These are phyloP conservation scores for Petrolisthes manimaculis DNA, from an alignment of 2,888 invertebrate species.

Conservation along the genomic window DNA sequence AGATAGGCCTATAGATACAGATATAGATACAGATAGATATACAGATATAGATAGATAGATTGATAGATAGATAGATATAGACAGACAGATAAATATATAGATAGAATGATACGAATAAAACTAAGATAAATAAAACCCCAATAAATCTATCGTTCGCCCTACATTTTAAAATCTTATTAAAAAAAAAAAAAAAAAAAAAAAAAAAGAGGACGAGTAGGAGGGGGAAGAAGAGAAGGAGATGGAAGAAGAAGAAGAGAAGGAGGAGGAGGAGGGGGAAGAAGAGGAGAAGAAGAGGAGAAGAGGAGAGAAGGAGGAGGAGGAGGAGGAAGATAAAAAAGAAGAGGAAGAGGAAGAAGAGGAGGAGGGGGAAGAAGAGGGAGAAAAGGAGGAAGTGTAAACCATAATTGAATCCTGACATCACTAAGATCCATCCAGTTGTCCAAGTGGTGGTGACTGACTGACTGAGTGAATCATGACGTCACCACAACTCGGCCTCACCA, in stretches of 20 bases:
- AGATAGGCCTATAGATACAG: not conserved
- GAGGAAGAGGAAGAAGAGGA: not conserved
- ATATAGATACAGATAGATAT: too few relatives aligned
- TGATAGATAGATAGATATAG: too few relatives aligned
- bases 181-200: not conserved
- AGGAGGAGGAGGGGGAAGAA: not conserved
- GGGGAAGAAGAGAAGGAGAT: not conserved
- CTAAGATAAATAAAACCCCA: not conserved
- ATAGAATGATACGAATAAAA: too few relatives aligned
- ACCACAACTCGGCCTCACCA: not conserved
- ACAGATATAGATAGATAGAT: too few relatives aligned
- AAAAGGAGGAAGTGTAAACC: too few relatives aligned
- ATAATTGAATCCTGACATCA: too few relatives aligned
- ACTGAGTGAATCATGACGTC: not conserved
- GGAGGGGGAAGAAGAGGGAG: not conserved
- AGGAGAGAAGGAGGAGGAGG: not conserved
- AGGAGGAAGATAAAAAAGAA: not conserved
- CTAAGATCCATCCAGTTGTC: too few relatives aligned
- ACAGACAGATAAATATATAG: too few relatives aligned
- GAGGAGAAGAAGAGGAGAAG: not conserved
- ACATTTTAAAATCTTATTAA: too few relatives aligned
- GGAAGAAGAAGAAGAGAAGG: not conserved
- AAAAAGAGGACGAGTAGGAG: not conserved
- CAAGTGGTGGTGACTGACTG: not conserved
- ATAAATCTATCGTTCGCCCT: too few relatives aligned